Percentiles rank a stretch among this genome's conserved stretches.
These are phyloP conservation scores for Bungarus multicinctus DNA, from an alignment of 2,113 vertebrate genomes.

Conservation along the genomic window DNA sequence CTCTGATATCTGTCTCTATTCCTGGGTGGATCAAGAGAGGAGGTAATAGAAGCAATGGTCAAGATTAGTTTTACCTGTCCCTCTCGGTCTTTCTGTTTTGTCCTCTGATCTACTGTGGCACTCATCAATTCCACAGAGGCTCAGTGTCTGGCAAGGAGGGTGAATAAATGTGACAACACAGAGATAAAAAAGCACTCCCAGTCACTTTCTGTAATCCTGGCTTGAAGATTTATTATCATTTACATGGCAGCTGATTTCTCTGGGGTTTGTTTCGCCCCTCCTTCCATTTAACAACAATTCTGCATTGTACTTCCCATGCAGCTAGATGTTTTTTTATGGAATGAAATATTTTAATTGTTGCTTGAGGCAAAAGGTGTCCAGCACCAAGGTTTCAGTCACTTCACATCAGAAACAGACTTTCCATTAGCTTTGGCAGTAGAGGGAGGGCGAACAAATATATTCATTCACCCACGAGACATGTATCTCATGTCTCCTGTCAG, in stretches of 20 bases:
- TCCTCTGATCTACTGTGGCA: neutral
- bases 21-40: neutral
- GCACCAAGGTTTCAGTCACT: slow-evolving; percentile 20
- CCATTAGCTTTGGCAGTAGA: neutral
- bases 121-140: neutral
- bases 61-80: neutral
- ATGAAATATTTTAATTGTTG: slow-evolving; percentile 31
- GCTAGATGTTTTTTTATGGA: slow-evolving; percentile 18
- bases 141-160: neutral
- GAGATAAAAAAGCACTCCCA: slow-evolving; percentile 14
- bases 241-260: slow-evolving; percentile 21
- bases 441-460: neutral
- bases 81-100: neutral
- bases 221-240: slow-evolving; percentile 10
- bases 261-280: neutral
- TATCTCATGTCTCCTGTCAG: neutral
- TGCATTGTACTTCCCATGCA: neutral
- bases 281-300: slow-evolving; percentile 4
- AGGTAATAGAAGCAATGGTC: neutral
- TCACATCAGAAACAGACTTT: neutral
- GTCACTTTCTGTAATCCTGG: slow-evolving; percentile 8
- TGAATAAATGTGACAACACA: slow-evolving; percentile 1
- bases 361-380: slow-evolving; percentile 14
- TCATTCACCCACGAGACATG: neutral
- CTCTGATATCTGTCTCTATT: neutral